Percentiles rank a stretch among this genome's conserved stretches.
Evolutionary conservation across 2,113 vertebrate genomes (phyloP).

Genomic region (Lonchura striata): DNA sequence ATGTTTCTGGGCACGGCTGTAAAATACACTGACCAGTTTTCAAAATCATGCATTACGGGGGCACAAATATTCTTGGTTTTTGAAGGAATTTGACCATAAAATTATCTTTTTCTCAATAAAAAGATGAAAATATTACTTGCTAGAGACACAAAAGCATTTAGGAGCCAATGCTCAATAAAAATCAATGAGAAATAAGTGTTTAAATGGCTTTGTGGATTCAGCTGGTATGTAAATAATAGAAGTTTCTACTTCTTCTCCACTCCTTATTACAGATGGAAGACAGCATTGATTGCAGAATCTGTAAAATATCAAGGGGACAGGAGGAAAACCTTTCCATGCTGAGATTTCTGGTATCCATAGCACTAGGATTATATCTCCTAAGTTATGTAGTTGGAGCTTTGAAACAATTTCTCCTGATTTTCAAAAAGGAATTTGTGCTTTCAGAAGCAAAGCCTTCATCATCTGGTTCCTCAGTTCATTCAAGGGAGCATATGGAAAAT

Average conservation of each 20-base stretch:
- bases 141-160: background rate
- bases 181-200: background rate
- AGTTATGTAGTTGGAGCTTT: background rate
- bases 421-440: background rate
- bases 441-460: background rate
- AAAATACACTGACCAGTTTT: constrained; percentile 22
- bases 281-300: background rate
- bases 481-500: background rate
- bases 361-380: background rate
- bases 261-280: background rate
- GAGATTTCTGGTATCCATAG: background rate
- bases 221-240: background rate
- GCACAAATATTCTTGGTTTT: background rate
- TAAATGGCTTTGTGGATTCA: background rate
- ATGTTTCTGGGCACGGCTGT: background rate
- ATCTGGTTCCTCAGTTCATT: background rate
- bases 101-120: background rate
- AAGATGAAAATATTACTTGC: background rate
- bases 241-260: background rate
- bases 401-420: background rate
- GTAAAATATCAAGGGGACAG: background rate
- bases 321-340: background rate
- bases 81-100: background rate
- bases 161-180: background rate
- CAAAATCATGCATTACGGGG: background rate